Conservation (phyloP, 1,140 invertebrate genomes). For the Leptinotarsa undecemlineata region DNA sequence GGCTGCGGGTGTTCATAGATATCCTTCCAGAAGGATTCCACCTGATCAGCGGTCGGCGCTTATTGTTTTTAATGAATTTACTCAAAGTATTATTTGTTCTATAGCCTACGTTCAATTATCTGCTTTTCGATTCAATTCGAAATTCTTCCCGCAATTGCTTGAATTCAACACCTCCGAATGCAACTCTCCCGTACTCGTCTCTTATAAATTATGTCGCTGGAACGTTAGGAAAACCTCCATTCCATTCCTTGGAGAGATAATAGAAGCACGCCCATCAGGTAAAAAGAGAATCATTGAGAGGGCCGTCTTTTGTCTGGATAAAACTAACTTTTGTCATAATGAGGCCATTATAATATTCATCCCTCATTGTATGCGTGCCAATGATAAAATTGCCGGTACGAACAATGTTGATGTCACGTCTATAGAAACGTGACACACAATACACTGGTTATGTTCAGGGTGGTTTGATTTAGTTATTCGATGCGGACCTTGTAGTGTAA, state of each 20-base stretch:
- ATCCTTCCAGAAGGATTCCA: too few species aligned
- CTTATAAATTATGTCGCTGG: background rate
- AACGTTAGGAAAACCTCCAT: background rate
- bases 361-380: slow-evolving; percentile 4
- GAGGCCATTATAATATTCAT: slow-evolving; percentile 17
- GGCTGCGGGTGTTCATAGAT: too few species aligned
- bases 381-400: slow-evolving; percentile 12
- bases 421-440: background rate
- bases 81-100: too few species aligned
- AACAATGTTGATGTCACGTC: background rate
- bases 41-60: too few species aligned
- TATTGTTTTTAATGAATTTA: too few species aligned
- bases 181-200: background rate
- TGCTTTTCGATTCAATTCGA: too few species aligned
- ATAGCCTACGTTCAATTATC: too few species aligned
- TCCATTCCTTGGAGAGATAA: background rate
- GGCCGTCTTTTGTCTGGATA: slow-evolving; percentile 3
- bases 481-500: too few species aligned
- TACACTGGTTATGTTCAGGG: too few species aligned
- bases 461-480: too few species aligned
- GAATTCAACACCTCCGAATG: too few species aligned
- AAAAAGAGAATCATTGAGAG: slow-evolving; percentile 26
- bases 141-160: too few species aligned
- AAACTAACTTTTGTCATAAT: slow-evolving; percentile 11
- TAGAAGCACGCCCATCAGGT: slow-evolving; percentile 8